Conservation (phyloP, 2,113 vertebrate species). For the Entelurus aequoreus region DNA sequence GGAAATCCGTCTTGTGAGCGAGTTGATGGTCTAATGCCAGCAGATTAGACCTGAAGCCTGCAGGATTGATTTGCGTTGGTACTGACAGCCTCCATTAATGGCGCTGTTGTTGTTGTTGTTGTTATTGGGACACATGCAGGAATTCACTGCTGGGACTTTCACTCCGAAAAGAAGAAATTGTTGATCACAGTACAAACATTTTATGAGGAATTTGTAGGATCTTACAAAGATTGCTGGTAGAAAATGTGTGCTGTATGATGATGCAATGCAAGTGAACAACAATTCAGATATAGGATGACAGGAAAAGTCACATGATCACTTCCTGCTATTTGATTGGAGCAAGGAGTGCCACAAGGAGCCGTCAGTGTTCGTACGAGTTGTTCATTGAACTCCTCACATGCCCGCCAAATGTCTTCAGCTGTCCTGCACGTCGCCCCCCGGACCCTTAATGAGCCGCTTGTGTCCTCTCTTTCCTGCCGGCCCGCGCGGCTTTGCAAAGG, state of each 20-base stretch:
- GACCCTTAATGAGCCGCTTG: conserved; percentile 91
- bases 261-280: conserved; percentile 7
- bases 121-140: background rate
- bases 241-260: conserved; percentile 34
- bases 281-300: conserved; percentile 1
- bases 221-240: conserved; percentile 52
- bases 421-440: conserved; percentile 75
- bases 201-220: conserved; percentile 44
- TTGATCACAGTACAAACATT: conserved; percentile 45
- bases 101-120: background rate
- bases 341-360: conserved; percentile 20
- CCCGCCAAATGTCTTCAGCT: conserved; percentile 35
- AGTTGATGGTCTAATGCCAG: background rate
- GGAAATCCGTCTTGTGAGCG: background rate
- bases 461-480: conserved; percentile 92
- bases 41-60: background rate
- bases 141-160: background rate
- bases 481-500: conserved; percentile 92
- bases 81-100: too few species aligned
- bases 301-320: conserved; percentile 9
- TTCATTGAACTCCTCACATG: conserved; percentile 10
- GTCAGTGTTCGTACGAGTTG: background rate
- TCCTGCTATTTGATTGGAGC: background rate
- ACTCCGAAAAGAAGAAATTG: conserved; percentile 3
- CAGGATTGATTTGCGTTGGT: conserved; percentile 10